Evolutionary conservation across 1,140 invertebrate species (phyloP).

Genomic region (Zeugodacus cucurbitae): DNA sequence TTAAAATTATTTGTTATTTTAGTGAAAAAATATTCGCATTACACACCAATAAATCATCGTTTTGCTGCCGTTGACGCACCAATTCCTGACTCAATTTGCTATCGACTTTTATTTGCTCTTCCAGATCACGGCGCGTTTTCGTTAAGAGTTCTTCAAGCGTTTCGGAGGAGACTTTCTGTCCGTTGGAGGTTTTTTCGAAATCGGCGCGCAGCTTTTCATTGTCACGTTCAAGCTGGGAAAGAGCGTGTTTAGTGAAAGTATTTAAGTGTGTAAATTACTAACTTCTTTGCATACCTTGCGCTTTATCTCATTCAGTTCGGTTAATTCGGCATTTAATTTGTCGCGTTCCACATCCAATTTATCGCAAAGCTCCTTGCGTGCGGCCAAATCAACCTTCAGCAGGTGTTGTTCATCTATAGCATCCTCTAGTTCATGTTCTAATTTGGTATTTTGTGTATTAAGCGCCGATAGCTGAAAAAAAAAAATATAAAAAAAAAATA

Average conservation of each 20-base stretch:
- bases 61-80: slow-evolving; percentile 50
- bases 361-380: slow-evolving; percentile 59
- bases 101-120: slow-evolving; percentile 53
- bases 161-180: slow-evolving; percentile 50
- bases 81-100: slow-evolving; percentile 52
- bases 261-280: background rate
- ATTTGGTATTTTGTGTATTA: slow-evolving; percentile 43
- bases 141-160: slow-evolving; percentile 54
- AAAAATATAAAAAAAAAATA: background rate
- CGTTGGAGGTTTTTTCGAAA: slow-evolving; percentile 46
- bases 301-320: slow-evolving; percentile 54
- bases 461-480: slow-evolving; percentile 41
- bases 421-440: slow-evolving; percentile 53
- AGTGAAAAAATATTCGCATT: too few relatives aligned
- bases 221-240: slow-evolving; percentile 48
- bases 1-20: too few relatives aligned
- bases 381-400: slow-evolving; percentile 57
- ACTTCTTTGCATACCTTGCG: slow-evolving; percentile 51
- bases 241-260: background rate
- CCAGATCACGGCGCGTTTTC: slow-evolving; percentile 53
- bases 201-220: slow-evolving; percentile 52
- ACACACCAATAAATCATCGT: slow-evolving; percentile 52
- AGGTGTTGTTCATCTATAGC: slow-evolving; percentile 50
- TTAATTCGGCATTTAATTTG: slow-evolving; percentile 60
- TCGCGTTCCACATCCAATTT: slow-evolving; percentile 60